phyloP scores from a whole-genome alignment of 2,113 vertebrate genomes.

The Pyrgilauda ruficollis region DNA sequence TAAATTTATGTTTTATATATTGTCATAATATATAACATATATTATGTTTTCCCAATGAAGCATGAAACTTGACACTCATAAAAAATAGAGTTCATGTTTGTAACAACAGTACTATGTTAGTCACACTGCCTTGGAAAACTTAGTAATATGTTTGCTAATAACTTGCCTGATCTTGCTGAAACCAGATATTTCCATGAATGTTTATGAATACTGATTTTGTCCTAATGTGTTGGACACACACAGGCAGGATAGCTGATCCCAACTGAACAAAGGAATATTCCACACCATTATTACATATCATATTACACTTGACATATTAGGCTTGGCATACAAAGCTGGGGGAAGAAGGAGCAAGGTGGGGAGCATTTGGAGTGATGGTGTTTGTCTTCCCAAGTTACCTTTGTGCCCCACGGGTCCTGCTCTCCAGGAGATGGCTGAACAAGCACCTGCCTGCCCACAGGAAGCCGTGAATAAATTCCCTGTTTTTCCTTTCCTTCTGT shows the following conservation, averaged over 20 bases:
- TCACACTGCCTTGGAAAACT: neutral
- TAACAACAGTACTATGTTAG: neutral
- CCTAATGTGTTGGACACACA: neutral
- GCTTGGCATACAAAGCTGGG: no score
- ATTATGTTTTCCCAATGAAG: neutral
- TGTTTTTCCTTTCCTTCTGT: neutral
- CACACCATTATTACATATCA: neutral
- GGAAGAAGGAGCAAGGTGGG: neutral
- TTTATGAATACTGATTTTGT: neutral
- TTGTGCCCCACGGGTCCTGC: neutral
- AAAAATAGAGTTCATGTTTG: neutral
- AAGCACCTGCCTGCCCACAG: neutral
- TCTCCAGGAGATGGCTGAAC: neutral
- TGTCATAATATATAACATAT: neutral
- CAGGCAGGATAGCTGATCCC: neutral
- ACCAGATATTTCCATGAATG: neutral
- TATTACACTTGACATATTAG: neutral
- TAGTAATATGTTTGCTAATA: neutral
- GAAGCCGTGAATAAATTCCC: rapidly evolving
- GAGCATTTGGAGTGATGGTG: rapidly evolving
- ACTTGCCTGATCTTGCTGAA: neutral
- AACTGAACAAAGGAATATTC: neutral
- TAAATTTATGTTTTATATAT: no score
- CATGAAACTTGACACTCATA: neutral
- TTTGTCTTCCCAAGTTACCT: neutral